Evolutionary conservation across 2,888 invertebrate genomes (phyloP).

Genomic region (Tiliacea aurago): DNA sequence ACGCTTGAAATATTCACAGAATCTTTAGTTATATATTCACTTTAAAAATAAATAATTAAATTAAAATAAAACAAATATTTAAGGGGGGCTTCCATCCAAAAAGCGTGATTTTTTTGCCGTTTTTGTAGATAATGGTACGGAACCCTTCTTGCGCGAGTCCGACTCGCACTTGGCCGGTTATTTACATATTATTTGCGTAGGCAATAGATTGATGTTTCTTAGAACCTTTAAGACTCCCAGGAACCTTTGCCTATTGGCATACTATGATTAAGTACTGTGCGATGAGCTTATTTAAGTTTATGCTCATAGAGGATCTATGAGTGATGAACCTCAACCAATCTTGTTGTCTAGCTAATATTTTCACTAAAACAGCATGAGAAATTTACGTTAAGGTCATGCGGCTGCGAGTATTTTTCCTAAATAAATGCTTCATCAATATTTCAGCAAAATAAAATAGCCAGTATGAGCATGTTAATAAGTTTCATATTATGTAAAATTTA

Average conservation of each 20-base stretch:
- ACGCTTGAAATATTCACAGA: no score
- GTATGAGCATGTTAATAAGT: constrained; percentile 56
- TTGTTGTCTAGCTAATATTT: neutral
- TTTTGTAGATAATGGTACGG: no score
- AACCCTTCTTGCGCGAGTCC: no score
- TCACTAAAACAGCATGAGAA: neutral
- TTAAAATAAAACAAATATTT: no score
- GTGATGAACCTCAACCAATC: neutral
- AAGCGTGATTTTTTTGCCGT: no score
- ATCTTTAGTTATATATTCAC: no score
- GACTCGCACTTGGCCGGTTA: no score
- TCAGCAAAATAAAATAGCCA: constrained; percentile 17
- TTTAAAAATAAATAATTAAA: no score
- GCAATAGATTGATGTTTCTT: neutral
- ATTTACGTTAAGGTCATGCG: neutral
- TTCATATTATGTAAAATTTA: constrained; percentile 62
- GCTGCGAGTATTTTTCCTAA: neutral
- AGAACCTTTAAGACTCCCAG: neutral
- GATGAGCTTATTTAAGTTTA: no score
- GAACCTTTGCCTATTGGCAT: neutral
- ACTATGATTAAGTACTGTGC: neutral
- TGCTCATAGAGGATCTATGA: neutral
- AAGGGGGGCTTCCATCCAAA: no score
- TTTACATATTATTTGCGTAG: neutral
- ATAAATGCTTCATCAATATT: constrained; percentile 25